phyloP scores from a whole-genome alignment of 92 coral and sea anemone genomes.

The Pocillopora grandis region DNA sequence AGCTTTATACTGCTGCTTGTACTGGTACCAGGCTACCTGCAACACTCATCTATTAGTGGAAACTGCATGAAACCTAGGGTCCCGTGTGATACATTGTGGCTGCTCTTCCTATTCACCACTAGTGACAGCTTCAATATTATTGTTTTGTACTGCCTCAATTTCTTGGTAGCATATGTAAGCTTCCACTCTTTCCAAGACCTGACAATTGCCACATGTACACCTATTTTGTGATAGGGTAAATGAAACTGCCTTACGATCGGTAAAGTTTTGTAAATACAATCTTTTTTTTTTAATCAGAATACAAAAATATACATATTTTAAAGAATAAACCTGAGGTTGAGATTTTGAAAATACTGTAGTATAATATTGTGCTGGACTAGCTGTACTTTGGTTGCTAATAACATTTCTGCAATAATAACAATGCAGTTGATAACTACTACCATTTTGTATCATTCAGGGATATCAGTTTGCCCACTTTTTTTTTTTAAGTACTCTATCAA shows the following conservation, averaged over 20 bases:
- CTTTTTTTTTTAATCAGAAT: too few relatives aligned
- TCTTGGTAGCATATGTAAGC: conserved; percentile 39
- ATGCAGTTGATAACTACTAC: too few relatives aligned
- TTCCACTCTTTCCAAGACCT: conserved; percentile 34
- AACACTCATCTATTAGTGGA: conserved; percentile 36
- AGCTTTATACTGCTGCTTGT: conserved; percentile 32
- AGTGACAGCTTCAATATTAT: conserved; percentile 27
- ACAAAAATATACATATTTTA: too few relatives aligned
- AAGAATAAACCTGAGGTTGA: too few relatives aligned
- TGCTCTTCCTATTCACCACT: conserved; percentile 17
- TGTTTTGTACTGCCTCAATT: conserved; percentile 28
- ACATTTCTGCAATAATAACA: too few relatives aligned
- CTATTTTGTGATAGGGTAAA: conserved; percentile 7
- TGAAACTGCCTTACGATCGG: neutral
- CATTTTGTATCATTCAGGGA: too few relatives aligned
- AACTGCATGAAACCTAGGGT: conserved; percentile 40
- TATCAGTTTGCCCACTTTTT: too few relatives aligned
- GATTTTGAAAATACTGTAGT: too few relatives aligned
- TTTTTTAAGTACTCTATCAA: too few relatives aligned
- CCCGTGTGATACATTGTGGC: conserved; percentile 34
- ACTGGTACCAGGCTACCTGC: conserved; percentile 34
- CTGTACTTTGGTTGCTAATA: too few relatives aligned
- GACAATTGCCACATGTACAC: conserved; percentile 36
- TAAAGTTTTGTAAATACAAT: conserved; percentile 3
- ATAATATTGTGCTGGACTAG: too few relatives aligned